A percentile compares a stretch with the other conserved stretches of the same genome.
phyloP scores from a whole-genome alignment of 2,888 invertebrate genomes.

The Drosophila limbata region DNA sequence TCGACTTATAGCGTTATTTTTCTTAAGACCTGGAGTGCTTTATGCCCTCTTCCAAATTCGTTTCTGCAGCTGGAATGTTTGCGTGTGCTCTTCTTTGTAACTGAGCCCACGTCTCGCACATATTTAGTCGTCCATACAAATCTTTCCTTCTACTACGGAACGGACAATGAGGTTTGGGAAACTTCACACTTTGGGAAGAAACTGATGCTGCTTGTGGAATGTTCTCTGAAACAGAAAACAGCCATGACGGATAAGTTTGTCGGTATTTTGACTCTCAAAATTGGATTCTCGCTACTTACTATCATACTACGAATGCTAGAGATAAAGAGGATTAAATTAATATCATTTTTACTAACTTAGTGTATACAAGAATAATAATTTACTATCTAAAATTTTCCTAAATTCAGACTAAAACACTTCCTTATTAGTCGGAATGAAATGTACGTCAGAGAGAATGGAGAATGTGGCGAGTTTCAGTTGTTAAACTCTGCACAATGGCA shows the following conservation, averaged over 20 bases:
- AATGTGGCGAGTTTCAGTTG: slow-evolving; percentile 4
- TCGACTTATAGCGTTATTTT: no score
- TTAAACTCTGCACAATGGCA: slow-evolving; percentile 26
- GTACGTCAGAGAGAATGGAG: neutral
- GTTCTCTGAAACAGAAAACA: slow-evolving; percentile 51
- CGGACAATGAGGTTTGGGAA: neutral
- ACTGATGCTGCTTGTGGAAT: slow-evolving; percentile 70
- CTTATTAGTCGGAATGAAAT: neutral
- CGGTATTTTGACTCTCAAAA: slow-evolving; percentile 57
- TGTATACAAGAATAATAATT: neutral
- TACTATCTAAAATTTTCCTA: neutral
- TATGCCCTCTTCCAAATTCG: neutral
- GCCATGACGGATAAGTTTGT: no score
- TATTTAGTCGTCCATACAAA: neutral
- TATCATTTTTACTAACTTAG: neutral
- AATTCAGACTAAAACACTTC: no score
- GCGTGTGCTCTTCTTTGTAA: neutral
- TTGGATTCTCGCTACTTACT: slow-evolving; percentile 73
- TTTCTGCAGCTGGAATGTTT: no score
- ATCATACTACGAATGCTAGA: slow-evolving; percentile 60
- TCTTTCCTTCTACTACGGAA: neutral
- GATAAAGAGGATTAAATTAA: neutral
- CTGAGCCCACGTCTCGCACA: neutral
- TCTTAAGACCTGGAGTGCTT: neutral
- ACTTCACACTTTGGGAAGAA: slow-evolving; percentile 54